These are phyloP conservation scores for Myrmophylax atrothorax DNA, from an alignment of 2,113 vertebrate genomes.

Conservation along the genomic window DNA sequence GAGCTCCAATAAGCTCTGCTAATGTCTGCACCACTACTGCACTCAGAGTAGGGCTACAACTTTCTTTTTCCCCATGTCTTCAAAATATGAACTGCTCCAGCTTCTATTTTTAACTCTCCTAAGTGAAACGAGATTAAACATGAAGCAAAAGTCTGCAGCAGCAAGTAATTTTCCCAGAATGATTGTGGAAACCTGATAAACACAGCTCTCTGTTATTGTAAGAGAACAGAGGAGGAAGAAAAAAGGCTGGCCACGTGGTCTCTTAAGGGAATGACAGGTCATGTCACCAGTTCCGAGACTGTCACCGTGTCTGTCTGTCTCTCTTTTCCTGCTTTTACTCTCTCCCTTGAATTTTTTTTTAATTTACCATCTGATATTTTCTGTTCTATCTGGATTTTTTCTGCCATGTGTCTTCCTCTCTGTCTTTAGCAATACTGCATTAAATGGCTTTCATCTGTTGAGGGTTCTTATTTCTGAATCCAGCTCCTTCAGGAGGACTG, in stretches of 20 bases:
- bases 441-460: neutral
- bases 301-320: neutral
- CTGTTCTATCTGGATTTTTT: neutral
- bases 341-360: neutral
- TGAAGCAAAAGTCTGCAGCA: neutral
- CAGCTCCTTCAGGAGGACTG: neutral
- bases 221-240: neutral
- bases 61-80: neutral
- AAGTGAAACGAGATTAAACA: constrained; percentile 42
- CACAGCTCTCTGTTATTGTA: constrained; percentile 4
- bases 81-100: constrained; percentile 6
- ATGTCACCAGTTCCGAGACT: neutral
- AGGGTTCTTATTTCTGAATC: neutral
- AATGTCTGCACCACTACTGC: neutral
- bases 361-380: neutral
- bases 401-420: neutral
- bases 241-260: neutral
- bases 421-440: neutral
- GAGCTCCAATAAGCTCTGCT: neutral
- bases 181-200: constrained; percentile 40
- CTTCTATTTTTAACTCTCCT: constrained; percentile 59
- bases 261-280: neutral
- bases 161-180: constrained; percentile 24
- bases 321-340: neutral
- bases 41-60: neutral